Conservation (phyloP, 2,888 invertebrate species). For the Chelonus formosanus region DNA sequence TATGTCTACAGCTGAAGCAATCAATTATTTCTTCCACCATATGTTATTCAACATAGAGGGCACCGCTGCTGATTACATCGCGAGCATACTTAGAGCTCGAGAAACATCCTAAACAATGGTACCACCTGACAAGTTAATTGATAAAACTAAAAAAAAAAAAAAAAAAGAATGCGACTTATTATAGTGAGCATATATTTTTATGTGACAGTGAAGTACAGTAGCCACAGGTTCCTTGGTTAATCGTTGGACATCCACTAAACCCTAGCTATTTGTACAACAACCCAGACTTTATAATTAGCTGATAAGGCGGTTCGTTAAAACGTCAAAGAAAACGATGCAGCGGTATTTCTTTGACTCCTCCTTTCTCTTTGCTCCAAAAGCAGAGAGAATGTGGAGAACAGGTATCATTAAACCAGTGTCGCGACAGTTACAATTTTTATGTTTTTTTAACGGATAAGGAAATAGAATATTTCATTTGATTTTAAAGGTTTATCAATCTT, state of each 20-base stretch:
- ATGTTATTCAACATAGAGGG: too few relatives aligned
- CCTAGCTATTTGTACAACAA: slow-evolving; percentile 42
- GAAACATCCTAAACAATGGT: too few relatives aligned
- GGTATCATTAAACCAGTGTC: slow-evolving; percentile 37
- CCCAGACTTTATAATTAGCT: slow-evolving; percentile 43
- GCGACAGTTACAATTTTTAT: slow-evolving; percentile 44
- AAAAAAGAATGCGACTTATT: neutral
- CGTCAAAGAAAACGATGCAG: slow-evolving; percentile 31
- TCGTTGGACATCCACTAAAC: slow-evolving; percentile 43
- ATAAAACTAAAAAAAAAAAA: neutral
- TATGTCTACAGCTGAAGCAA: too few relatives aligned
- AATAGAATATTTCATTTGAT: neutral
- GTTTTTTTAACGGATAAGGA: slow-evolving; percentile 11
- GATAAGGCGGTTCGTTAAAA: slow-evolving; percentile 46
- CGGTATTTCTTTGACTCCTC: neutral
- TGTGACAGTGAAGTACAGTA: slow-evolving; percentile 34
- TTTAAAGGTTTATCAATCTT: neutral
- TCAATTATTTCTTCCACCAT: neutral
- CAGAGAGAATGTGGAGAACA: slow-evolving; percentile 15
- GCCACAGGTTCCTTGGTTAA: slow-evolving; percentile 33
- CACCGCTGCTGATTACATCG: too few relatives aligned
- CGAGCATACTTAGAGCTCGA: too few relatives aligned
- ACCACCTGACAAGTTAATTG: neutral
- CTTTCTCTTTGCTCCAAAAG: neutral
- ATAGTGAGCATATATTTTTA: neutral